phyloP scores from a whole-genome alignment of 2,113 vertebrate genomes.

The Dipodomys merriami region DNA sequence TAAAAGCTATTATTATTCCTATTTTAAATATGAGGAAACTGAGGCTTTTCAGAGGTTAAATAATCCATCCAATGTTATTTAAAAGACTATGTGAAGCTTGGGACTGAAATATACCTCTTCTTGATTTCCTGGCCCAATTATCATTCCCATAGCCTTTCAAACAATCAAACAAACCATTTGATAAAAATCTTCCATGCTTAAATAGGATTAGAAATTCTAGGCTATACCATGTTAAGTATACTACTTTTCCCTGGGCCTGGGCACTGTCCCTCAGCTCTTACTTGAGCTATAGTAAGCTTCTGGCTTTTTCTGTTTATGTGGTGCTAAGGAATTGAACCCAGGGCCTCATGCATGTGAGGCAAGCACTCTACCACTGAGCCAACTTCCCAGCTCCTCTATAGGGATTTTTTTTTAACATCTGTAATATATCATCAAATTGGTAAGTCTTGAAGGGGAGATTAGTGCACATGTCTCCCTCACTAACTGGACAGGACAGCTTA shows the following conservation, averaged over 20 bases:
- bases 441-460: neutral
- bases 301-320: too few relatives aligned
- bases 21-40: conserved; percentile 37
- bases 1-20: neutral
- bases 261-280: too few relatives aligned
- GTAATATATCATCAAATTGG: too few relatives aligned
- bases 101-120: neutral
- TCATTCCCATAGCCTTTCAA: neutral
- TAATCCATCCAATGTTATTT: neutral
- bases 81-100: neutral
- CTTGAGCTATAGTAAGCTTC: too few relatives aligned
- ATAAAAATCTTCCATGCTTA: neutral
- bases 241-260: neutral
- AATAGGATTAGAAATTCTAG: neutral
- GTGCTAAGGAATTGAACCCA: too few relatives aligned
- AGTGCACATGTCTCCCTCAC: neutral
- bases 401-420: neutral
- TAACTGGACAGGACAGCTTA: neutral
- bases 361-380: too few relatives aligned
- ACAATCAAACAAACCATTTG: neutral
- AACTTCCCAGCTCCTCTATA: neutral
- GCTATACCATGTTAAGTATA: neutral
- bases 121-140: neutral
- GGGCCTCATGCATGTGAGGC: too few relatives aligned
- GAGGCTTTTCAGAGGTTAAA: conserved; percentile 23